A percentile compares a stretch with the other conserved stretches of the same genome.
These are phyloP conservation scores for Porites divaricata DNA, from an alignment of 92 coral and sea anemone species.

Conservation along the genomic window DNA sequence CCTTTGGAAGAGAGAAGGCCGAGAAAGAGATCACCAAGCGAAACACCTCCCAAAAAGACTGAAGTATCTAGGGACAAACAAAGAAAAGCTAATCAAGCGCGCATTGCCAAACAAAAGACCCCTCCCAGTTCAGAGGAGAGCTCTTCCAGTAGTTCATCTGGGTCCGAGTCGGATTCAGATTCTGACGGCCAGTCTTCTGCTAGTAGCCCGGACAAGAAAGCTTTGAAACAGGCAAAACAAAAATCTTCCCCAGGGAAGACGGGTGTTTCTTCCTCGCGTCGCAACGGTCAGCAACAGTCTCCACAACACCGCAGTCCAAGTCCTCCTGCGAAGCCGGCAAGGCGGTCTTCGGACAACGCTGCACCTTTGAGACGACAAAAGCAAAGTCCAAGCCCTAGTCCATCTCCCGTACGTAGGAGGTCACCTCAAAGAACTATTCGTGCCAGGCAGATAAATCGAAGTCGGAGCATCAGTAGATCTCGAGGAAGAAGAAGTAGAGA, in stretches of 20 bases:
- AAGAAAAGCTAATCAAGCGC: slow-evolving; percentile 13
- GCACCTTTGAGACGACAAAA: slow-evolving; percentile 36
- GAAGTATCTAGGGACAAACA: slow-evolving; percentile 22
- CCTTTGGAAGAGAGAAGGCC: slow-evolving; percentile 12
- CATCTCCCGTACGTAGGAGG: slow-evolving; percentile 40
- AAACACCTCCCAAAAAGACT: slow-evolving; percentile 10
- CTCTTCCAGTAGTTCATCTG: slow-evolving; percentile 44
- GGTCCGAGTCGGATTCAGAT: slow-evolving; percentile 55
- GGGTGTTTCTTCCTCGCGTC: slow-evolving; percentile 29
- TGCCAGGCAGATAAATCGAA: slow-evolving; percentile 10
- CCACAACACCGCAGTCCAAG: slow-evolving; percentile 32
- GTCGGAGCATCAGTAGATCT: slow-evolving; percentile 40
- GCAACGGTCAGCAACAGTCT: slow-evolving; percentile 2
- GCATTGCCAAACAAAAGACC: neutral
- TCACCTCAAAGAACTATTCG: slow-evolving; percentile 37
- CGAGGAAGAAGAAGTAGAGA: neutral
- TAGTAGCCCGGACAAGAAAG: slow-evolving; percentile 25
- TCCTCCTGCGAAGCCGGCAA: slow-evolving; percentile 18
- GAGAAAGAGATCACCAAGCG: slow-evolving; percentile 17
- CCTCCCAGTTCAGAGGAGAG: slow-evolving; percentile 48
- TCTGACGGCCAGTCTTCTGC: slow-evolving; percentile 47
- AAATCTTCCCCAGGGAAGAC: neutral
- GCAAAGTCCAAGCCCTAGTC: slow-evolving; percentile 42
- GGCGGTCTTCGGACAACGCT: slow-evolving; percentile 25
- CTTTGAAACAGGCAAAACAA: slow-evolving; percentile 18